These are phyloP conservation scores for Drosophila sordidula DNA, from an alignment of 2,888 invertebrate species.

Conservation along the genomic window DNA sequence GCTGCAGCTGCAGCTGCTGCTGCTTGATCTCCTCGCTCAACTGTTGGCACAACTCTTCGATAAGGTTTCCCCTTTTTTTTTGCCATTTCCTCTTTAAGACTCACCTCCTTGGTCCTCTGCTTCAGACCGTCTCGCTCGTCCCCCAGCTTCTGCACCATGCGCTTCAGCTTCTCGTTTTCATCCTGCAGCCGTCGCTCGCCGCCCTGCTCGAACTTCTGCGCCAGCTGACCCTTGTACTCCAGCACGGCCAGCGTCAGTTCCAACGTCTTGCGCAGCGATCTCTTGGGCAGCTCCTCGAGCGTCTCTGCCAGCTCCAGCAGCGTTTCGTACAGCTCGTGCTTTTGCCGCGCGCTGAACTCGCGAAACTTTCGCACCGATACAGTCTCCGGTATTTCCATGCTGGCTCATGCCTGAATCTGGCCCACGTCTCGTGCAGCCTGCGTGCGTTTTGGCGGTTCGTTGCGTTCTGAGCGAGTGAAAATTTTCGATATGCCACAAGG, in stretches of 20 bases:
- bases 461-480: constrained; percentile 63
- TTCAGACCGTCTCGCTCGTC: constrained; percentile 77
- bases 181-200: constrained; percentile 74
- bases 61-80: too few relatives aligned
- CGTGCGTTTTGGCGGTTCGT: constrained; percentile 47
- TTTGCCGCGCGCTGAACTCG: constrained; percentile 76
- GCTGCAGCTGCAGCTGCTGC: constrained; percentile 79
- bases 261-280: constrained; percentile 82
- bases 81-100: background rate
- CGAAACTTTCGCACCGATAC: constrained; percentile 81
- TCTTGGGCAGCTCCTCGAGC: constrained; percentile 82
- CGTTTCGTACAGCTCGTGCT: constrained; percentile 82
- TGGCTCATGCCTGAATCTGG: constrained; percentile 60
- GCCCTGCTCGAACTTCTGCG: constrained; percentile 59
- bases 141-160: constrained; percentile 81
- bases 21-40: constrained; percentile 81
- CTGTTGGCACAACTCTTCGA: constrained; percentile 40
- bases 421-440: constrained; percentile 8
- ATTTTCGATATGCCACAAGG: constrained; percentile 44
- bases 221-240: constrained; percentile 82
- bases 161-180: constrained; percentile 83
- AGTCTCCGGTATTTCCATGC: constrained; percentile 80
- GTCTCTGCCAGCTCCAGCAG: constrained; percentile 74
- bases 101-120: constrained; percentile 79
- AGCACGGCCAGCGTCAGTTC: constrained; percentile 82